These are phyloP conservation scores for Cryptus viduatorius DNA, from an alignment of 2,888 invertebrate species.

Conservation along the genomic window DNA sequence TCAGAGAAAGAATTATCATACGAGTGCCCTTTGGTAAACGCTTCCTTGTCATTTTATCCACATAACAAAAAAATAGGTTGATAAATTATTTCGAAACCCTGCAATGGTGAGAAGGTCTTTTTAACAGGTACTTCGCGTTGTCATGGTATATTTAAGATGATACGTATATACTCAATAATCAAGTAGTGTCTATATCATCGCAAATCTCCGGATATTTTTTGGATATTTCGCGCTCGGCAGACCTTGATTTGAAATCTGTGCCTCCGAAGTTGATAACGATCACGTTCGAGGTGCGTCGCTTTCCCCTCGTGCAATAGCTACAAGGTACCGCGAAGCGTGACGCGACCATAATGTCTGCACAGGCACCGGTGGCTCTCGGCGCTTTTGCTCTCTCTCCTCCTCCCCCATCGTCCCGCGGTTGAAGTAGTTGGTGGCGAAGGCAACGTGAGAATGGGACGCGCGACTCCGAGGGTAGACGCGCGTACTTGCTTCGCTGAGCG, in stretches of 20 bases:
- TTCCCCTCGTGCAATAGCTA: conserved; percentile 20
- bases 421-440: conserved; percentile 31
- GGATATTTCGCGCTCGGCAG: background rate
- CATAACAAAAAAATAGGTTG: background rate
- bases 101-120: background rate
- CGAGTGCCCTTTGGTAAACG: background rate
- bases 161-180: too few relatives aligned
- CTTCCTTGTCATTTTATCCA: too few relatives aligned
- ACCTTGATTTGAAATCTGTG: conserved; percentile 18
- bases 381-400: conserved; percentile 31
- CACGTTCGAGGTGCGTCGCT: conserved; percentile 21
- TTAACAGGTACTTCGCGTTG: too few relatives aligned
- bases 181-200: background rate
- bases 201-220: background rate
- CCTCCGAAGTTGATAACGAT: conserved; percentile 14
- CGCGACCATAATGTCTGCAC: conserved; percentile 35
- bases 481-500: conserved; percentile 68
- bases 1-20: background rate
- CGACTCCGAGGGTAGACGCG: conserved; percentile 49
- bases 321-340: conserved; percentile 32
- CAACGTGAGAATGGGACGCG: conserved; percentile 65
- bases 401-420: conserved; percentile 25
- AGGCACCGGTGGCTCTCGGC: conserved; percentile 32
- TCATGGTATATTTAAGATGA: too few relatives aligned
- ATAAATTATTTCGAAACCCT: background rate